phyloP scores from a whole-genome alignment of 2,113 vertebrate species.

The Bos javanicus region DNA sequence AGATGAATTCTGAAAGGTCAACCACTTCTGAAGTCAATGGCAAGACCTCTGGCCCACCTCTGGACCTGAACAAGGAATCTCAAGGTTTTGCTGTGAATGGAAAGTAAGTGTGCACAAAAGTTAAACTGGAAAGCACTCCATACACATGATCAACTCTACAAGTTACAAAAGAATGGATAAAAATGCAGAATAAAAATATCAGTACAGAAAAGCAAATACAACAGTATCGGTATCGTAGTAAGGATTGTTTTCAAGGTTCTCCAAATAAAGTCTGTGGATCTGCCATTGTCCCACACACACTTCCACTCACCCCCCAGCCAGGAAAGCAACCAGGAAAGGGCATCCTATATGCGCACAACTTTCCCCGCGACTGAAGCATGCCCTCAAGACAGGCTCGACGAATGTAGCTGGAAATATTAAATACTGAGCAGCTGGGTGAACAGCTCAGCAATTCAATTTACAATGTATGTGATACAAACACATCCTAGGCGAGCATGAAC shows the following conservation, averaged over 20 bases:
- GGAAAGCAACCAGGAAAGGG: background rate
- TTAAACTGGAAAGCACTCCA: conserved; percentile 34
- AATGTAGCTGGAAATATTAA: background rate
- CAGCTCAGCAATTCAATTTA: background rate
- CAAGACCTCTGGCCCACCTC: background rate
- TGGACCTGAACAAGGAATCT: background rate
- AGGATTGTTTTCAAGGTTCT: conserved; percentile 63
- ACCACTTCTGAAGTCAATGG: background rate
- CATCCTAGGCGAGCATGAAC: background rate
- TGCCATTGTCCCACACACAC: background rate
- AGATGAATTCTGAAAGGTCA: background rate
- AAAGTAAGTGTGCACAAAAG: background rate
- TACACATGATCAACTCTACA: conserved; percentile 55
- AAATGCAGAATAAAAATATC: conserved; percentile 70
- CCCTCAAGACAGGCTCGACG: background rate
- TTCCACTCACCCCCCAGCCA: background rate
- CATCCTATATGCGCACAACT: background rate
- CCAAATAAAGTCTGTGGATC: conserved; percentile 58
- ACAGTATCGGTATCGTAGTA: conserved; percentile 60
- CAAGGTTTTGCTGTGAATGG: background rate
- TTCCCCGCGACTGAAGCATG: background rate
- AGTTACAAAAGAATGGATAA: conserved; percentile 52
- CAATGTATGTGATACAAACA: background rate
- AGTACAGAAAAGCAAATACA: conserved; percentile 68
- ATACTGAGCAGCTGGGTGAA: background rate